Percentiles rank a stretch among this genome's conserved stretches.
Evolutionary conservation across 2,797 vertebrate genomes (phyloP).

Genomic region (Tenualosa ilisha): DNA sequence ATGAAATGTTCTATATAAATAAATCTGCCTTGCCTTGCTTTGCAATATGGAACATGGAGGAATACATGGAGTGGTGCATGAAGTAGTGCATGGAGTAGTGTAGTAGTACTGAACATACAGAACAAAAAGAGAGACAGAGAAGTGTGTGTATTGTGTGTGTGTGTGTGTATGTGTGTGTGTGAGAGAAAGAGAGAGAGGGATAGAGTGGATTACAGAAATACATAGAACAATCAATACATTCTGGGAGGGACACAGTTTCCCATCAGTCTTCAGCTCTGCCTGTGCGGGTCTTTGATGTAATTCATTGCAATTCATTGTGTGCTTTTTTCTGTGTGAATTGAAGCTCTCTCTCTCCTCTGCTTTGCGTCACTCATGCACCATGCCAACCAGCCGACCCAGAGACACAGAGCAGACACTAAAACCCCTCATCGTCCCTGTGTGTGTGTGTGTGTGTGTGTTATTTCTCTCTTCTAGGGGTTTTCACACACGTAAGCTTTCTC

Average conservation of each 20-base stretch:
- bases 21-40: too few relatives aligned
- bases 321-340: not conserved
- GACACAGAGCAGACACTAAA: not conserved
- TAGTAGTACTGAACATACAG: too few relatives aligned
- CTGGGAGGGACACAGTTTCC: not conserved
- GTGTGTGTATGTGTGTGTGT: too few relatives aligned
- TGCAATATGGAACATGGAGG: too few relatives aligned
- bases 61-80: too few relatives aligned
- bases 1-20: too few relatives aligned
- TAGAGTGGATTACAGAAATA: not conserved
- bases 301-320: constrained; percentile 1
- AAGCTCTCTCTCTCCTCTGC: not conserved
- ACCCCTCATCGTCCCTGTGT: not conserved
- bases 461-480: not conserved
- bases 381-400: not conserved
- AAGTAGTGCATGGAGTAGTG: too few relatives aligned
- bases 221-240: not conserved
- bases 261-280: not conserved
- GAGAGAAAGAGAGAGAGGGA: not conserved
- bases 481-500: not conserved
- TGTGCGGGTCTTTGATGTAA: not conserved
- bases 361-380: not conserved
- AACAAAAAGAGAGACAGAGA: too few relatives aligned
- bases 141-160: too few relatives aligned
- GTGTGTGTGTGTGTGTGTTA: not conserved